These are phyloP conservation scores for Hyla sarda DNA, from an alignment of 2,113 vertebrate species.

Conservation along the genomic window DNA sequence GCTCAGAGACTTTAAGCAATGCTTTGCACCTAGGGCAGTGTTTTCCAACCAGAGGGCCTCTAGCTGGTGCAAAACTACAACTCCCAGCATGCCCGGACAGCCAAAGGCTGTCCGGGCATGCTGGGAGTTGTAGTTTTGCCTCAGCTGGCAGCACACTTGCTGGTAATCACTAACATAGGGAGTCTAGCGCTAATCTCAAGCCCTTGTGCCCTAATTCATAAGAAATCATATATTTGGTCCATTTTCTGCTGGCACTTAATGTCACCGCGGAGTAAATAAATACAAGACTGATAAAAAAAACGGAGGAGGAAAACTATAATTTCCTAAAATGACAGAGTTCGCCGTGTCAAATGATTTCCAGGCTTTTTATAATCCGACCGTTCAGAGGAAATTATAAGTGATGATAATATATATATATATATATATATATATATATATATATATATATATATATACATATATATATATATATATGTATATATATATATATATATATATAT, in stretches of 20 bases:
- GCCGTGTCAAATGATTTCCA: conserved; percentile 35
- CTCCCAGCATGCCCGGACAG: too few species aligned
- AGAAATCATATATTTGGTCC: too few species aligned
- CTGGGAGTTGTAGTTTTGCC: too few species aligned
- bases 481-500: not conserved
- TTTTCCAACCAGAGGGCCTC: too few species aligned
- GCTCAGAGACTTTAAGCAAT: too few species aligned
- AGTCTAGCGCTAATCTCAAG: too few species aligned
- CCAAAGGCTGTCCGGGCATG: too few species aligned
- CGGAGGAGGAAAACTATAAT: conserved; percentile 47
- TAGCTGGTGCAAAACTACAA: too few species aligned
- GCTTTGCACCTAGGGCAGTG: too few species aligned
- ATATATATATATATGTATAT: conserved; percentile 21
- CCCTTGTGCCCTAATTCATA: too few species aligned
- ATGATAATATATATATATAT: not conserved
- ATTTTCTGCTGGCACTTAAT: not conserved
- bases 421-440: not conserved
- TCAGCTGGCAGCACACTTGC: too few species aligned
- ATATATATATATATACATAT: not conserved
- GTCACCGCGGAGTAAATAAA: conserved; percentile 28
- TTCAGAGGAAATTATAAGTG: not conserved
- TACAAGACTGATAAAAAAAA: conserved; percentile 27
- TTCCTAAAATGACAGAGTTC: conserved; percentile 44
- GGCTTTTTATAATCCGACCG: not conserved
- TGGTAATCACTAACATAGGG: too few species aligned